These are phyloP conservation scores for Trinorchestia longiramus DNA, from an alignment of 1,140 invertebrate species.

Conservation along the genomic window DNA sequence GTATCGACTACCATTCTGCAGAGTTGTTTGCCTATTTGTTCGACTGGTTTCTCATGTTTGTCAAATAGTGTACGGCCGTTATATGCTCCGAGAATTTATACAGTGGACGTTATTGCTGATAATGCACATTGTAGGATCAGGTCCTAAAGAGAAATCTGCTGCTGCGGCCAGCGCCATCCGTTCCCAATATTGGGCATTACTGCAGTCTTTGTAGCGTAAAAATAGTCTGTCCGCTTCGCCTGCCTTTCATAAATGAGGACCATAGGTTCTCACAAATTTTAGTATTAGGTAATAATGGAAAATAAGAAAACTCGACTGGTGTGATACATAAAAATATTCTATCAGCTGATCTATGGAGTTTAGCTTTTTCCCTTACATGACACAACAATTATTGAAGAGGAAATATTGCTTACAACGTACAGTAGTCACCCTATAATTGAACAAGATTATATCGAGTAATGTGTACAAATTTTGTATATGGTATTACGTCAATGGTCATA, in stretches of 20 bases:
- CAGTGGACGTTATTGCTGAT: neutral
- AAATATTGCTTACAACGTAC: neutral
- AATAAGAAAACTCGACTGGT: neutral
- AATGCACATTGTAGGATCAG: neutral
- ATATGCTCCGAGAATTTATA: neutral
- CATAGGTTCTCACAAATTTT: neutral
- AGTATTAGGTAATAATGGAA: neutral
- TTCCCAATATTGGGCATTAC: neutral
- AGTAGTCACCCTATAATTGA: neutral
- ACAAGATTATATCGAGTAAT: neutral
- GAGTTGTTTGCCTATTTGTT: no score
- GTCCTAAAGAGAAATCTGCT: neutral
- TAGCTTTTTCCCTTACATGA: neutral
- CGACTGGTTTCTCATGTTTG: neutral
- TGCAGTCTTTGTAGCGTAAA: neutral
- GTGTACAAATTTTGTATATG: neutral
- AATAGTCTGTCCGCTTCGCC: neutral
- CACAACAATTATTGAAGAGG: neutral
- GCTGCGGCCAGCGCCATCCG: neutral
- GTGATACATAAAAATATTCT: neutral
- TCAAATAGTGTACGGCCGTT: neutral
- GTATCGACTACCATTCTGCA: no score
- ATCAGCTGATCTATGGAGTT: neutral
- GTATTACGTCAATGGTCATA: neutral
- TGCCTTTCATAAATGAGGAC: neutral